Conservation (phyloP, 2,797 vertebrate species). For the Chrysolophus pictus region DNA sequence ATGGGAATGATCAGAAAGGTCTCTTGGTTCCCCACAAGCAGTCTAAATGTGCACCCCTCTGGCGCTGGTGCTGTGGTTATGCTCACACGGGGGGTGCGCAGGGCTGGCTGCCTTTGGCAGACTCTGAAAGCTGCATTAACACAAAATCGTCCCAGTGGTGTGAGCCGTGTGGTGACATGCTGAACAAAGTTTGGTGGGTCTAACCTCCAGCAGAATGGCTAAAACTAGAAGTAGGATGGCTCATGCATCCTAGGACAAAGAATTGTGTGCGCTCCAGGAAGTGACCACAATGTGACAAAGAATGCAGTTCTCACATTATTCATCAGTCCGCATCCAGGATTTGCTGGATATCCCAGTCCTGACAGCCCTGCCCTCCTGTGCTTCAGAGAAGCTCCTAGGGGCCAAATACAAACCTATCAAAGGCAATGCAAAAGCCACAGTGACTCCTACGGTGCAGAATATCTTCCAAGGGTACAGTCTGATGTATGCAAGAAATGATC, state of each 20-base stretch:
- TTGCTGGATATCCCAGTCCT: background rate
- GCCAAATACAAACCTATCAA: rapidly evolving
- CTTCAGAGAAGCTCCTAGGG: background rate
- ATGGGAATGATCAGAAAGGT: background rate
- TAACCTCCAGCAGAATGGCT: background rate
- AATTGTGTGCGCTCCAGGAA: background rate
- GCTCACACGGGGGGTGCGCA: rapidly evolving
- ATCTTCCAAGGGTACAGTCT: too few species aligned
- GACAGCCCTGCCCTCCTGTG: background rate
- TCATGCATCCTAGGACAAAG: too few species aligned
- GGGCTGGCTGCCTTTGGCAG: background rate
- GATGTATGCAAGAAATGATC: too few species aligned
- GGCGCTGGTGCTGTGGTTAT: rapidly evolving
- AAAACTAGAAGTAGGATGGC: background rate
- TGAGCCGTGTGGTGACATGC: background rate
- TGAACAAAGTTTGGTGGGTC: background rate
- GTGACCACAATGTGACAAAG: rapidly evolving
- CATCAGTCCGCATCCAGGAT: too few species aligned
- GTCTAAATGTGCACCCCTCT: rapidly evolving
- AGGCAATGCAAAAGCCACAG: too few species aligned
- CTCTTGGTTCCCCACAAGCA: rapidly evolving
- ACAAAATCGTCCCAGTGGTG: background rate
- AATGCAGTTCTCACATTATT: rapidly evolving
- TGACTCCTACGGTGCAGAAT: background rate
- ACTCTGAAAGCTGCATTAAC: background rate